Evolutionary conservation across 1,140 invertebrate species (phyloP).

Genomic region (Drosophila sproati): DNA sequence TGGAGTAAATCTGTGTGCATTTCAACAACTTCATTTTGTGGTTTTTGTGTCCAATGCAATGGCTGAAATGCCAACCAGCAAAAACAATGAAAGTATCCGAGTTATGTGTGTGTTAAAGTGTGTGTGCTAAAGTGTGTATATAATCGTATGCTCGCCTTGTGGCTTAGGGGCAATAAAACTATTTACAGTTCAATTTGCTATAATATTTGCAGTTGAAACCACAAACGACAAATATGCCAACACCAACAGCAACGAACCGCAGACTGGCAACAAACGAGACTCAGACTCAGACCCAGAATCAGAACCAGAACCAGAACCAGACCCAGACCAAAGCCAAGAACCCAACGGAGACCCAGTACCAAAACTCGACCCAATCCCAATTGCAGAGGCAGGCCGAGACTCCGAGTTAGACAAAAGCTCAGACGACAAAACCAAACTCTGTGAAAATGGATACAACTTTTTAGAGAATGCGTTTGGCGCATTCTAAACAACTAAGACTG

Average conservation of each 20-base stretch:
- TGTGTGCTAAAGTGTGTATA: constrained; percentile 6
- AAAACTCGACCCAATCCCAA: constrained; percentile 9
- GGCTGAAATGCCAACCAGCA: constrained; percentile 24
- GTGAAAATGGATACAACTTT: constrained; percentile 68
- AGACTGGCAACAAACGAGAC: constrained; percentile 41
- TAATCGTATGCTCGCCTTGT: constrained; percentile 42
- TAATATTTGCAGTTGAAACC: constrained; percentile 76
- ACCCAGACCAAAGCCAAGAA: neutral
- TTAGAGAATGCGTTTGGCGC: constrained; percentile 67
- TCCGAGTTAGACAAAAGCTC: neutral
- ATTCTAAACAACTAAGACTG: constrained; percentile 34
- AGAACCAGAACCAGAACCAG: neutral
- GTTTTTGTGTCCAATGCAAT: constrained; percentile 16
- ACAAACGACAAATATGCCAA: constrained; percentile 76
- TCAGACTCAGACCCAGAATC: neutral
- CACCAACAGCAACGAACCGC: constrained; percentile 55
- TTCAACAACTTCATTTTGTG: constrained; percentile 69
- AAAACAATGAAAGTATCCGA: constrained; percentile 50
- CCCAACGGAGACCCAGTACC: neutral
- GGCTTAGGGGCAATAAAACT: constrained; percentile 75
- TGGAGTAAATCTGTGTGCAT: constrained; percentile 56
- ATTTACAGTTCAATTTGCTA: constrained; percentile 82
- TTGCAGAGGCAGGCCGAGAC: neutral
- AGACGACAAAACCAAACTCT: constrained; percentile 7
- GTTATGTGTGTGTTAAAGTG: constrained; percentile 45